A percentile compares a stretch with the other conserved stretches of the same genome.
phyloP scores from a whole-genome alignment of 2,113 vertebrate genomes.

The Heterocephalus glaber region DNA sequence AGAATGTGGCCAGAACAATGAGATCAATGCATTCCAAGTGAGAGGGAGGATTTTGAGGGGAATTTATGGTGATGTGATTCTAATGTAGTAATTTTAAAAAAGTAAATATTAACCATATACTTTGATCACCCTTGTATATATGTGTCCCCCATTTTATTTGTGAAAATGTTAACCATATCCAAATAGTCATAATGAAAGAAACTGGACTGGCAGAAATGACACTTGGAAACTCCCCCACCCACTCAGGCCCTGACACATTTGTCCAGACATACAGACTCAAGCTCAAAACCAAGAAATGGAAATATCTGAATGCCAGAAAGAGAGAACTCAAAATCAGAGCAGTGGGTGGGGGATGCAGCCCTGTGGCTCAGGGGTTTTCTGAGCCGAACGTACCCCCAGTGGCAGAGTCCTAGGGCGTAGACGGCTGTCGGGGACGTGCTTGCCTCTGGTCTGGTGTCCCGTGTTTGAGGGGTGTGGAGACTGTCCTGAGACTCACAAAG shows the following conservation, averaged over 20 bases:
- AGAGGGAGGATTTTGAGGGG: neutral
- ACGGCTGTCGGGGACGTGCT: neutral
- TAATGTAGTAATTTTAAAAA: neutral
- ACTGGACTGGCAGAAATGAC: neutral
- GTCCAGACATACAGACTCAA: neutral
- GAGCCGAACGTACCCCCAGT: neutral
- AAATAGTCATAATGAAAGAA: neutral
- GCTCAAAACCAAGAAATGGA: neutral
- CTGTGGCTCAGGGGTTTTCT: neutral
- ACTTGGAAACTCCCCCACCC: accelerated
- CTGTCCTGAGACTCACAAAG: neutral
- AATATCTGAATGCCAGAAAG: neutral
- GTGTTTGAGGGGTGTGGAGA: neutral
- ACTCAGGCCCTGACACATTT: neutral
- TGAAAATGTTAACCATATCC: neutral
- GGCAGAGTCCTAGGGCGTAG: neutral
- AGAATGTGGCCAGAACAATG: too few species aligned
- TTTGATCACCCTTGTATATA: accelerated
- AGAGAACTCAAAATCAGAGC: neutral
- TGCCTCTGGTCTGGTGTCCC: neutral
- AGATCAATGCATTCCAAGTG: too few species aligned
- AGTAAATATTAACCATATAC: neutral
- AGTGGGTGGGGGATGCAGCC: neutral
- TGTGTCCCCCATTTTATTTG: neutral
- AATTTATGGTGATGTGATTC: neutral